Base-by-base conservation (phyloP, 2,797 vertebrate species). In the Chiloscyllium punctatum region DNA sequence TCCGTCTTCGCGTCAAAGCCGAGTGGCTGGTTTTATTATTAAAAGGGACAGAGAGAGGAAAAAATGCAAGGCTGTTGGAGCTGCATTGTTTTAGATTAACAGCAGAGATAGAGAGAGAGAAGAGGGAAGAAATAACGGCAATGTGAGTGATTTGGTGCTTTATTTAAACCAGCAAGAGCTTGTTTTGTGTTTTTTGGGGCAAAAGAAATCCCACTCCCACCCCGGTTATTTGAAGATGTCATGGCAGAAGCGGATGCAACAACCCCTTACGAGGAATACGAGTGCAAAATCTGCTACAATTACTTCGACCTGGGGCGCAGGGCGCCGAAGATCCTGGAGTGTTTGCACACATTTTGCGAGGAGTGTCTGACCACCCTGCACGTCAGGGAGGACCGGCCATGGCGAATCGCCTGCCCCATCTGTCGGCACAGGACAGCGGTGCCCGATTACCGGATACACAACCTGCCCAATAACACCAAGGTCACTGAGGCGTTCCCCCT, bases 211-310 rank as follows among this genome's bases (percentile, higher is more conserved):
- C 13, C 1, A 9, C 4, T 16, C 2, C 37, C 23, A 1, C 8
- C 21, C 68, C n/a, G 6, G n/a, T 51, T 94, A 72, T 94, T 74
- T 77, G 30, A 95, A 95, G 97, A 98, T 98, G 98, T 97, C 97
- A 98, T 98, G 98, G 98, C 98, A 96, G 97, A 97, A 97, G 97
- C 97, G 97, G 95, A 74, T 53, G 95, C 48, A 79, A 37, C 72
- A 27, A 97, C 97, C 51, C 97, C 98, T 94, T 98, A 98, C 84
- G 98, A 99, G 97, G 99, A 99, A 97, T 99, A 98, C 97, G 99
- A 99, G 96, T 99, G 99, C 97, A 99, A 99, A 96, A 99, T 99
- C 96, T 99, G 99, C 97, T 99, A 99, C 97, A 99, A 99, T 97
- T 99, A 98, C 96, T 99, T 99, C 97, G 98, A 99, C 97, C 97